Evolutionary conservation across 2,113 vertebrate genomes (phyloP), one percentile per base, ranked within the genome.

Genomic region (Myrmecophaga tridactyla): DNA sequence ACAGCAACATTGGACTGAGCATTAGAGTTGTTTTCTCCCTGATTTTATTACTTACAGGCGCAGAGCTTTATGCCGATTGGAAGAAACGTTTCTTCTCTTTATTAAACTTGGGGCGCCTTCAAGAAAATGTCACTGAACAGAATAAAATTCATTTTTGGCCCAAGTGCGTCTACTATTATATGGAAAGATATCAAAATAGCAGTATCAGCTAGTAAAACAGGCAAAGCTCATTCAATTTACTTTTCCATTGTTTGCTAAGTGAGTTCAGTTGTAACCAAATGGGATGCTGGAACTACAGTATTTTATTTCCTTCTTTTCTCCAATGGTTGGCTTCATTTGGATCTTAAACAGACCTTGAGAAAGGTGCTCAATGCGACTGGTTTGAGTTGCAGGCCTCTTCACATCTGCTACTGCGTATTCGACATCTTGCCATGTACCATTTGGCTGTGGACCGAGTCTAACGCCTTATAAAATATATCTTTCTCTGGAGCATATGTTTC

Each of bases 121-220:
- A 96, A 90, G 75, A 98, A 97, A 87, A 94, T 75, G 51, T 97
- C 65, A 31, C 80, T 39, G 89, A 96, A 63, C 75, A 92, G 91
- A 94, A 72, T 6, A 89, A 92, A 88, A 60, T 12, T 69, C 20
- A 60, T 56, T 90, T 81, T 13, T 82, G 31, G 89, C 78, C 56
- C 60, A 7, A 53, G 70, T 83, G 56, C 86, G 4, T 36, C 97
- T 89, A 9, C 36, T 93, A 53, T 63, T 86, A 43, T 76, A 41
- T 84, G 85, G 92, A 94, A 83, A 95, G 76, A 83, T 75, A 96
- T 89, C 56, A 94, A 92, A 83, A 95, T 25, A 88, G 82, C 36
- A 58, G 84, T 34, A 63, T 83, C 90, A 94, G 75, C 82, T 76
- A 60, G 92, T 70, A 80, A 76, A 81, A 58, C 27, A 69, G 5